These are phyloP conservation scores for Eupithecia pulchellata DNA, from an alignment of 2,888 invertebrate species.

Conservation along the genomic window DNA sequence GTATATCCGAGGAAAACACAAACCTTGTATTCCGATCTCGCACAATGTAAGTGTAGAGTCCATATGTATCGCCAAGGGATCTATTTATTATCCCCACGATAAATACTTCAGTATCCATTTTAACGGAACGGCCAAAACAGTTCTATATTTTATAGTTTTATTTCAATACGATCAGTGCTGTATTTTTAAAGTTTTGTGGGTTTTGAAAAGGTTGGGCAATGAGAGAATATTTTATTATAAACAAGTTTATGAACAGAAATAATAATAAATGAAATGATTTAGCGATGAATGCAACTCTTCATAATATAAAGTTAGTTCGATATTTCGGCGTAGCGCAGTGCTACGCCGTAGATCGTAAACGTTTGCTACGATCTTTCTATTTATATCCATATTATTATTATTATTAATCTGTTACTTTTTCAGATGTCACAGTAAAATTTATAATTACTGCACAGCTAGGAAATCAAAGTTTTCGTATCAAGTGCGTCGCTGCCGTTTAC, in stretches of 20 bases:
- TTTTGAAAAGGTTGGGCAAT: background rate
- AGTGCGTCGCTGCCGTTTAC: background rate
- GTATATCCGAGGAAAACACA: conserved; percentile 8
- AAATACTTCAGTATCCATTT: conserved; percentile 48
- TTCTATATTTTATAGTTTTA: background rate
- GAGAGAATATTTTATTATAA: too few relatives aligned
- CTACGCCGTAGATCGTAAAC: background rate
- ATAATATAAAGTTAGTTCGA: background rate
- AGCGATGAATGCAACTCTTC: background rate
- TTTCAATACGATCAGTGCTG: background rate
- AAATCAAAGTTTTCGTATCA: background rate
- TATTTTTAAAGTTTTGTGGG: background rate
- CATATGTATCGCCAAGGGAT: conserved; percentile 57
- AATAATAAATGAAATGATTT: too few relatives aligned
- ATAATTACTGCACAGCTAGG: background rate
- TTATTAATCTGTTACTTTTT: background rate
- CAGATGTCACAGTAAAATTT: background rate
- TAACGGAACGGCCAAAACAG: conserved; percentile 11
- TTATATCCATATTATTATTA: background rate
- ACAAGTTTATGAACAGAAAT: background rate
- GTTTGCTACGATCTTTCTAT: background rate
- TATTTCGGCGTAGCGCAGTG: background rate
- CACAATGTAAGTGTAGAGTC: conserved; percentile 49
- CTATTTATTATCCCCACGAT: conserved; percentile 58
- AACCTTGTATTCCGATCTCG: conserved; percentile 14